A percentile compares a stretch with the other conserved stretches of the same genome.
These are phyloP conservation scores for Petroica traversi DNA, from an alignment of 2,113 vertebrate genomes.

Conservation along the genomic window DNA sequence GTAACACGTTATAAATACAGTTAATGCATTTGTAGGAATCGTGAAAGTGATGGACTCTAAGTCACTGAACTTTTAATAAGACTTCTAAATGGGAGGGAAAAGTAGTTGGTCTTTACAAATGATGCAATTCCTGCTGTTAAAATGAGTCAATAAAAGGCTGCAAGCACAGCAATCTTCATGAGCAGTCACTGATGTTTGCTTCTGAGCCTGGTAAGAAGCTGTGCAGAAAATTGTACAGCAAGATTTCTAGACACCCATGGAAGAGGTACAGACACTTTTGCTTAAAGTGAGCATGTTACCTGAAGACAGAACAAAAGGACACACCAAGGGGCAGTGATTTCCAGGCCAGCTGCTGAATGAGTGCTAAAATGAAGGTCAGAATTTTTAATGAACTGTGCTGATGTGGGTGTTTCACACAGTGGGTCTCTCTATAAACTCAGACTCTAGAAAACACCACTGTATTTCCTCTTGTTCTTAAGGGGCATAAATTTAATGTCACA, in stretches of 20 bases:
- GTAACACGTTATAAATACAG: neutral
- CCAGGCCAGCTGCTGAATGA: neutral
- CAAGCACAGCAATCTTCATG: neutral
- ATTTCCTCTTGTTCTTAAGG: neutral
- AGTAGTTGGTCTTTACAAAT: neutral
- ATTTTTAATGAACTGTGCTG: neutral
- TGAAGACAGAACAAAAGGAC: neutral
- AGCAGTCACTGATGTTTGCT: neutral
- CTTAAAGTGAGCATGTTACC: neutral
- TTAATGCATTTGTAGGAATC: neutral
- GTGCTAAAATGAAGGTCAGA: neutral
- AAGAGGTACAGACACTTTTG: neutral
- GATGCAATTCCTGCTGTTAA: neutral
- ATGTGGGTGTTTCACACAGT: neutral
- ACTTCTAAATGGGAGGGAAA: neutral
- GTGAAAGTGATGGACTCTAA: neutral
- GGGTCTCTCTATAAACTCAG: neutral
- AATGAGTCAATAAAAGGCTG: neutral
- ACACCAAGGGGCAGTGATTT: neutral
- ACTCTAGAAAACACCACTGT: neutral
- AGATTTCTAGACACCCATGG: neutral
- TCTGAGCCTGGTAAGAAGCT: neutral
- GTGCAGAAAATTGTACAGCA: neutral
- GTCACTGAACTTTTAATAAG: neutral
- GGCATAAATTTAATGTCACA: neutral